Evolutionary conservation across 2,888 invertebrate species (phyloP), one percentile per base, ranked within the genome.

Genomic region (Sisyra terminalis): DNA sequence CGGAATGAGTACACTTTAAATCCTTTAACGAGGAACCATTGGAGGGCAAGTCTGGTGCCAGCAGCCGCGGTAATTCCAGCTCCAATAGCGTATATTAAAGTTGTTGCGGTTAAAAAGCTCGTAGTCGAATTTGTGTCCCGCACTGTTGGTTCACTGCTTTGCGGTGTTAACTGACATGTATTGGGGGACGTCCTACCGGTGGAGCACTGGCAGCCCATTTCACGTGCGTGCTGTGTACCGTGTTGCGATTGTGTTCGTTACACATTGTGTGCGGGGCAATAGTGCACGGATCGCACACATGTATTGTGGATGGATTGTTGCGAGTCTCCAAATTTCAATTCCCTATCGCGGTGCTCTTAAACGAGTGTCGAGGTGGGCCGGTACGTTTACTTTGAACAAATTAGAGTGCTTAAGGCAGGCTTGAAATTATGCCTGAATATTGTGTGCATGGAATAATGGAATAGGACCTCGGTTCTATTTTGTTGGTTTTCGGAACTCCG

Each of bases 11-110:
- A n/a, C n/a, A n/a, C n/a, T 66, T 68, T 69, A 68, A 61, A 63
- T 64, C 44, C 47, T 46, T 37, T n/a, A n/a, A n/a, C n/a, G 47
- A 29, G 47, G 47, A 48, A 48, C 24, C 46, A 46, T 45, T 50
- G 46, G 46, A 50, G 47, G 71, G 71, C 68, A 73, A 73, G 70
- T 72, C 72, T 70, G 69, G 70, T 74, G 75, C 73, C 73, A 75
- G 72, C 73, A 74, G 73, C 72, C 70, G 72, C 73, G 72, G 73
- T 74, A 75, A 75, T 69, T 73, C 73, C 73, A 75, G 73, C 73
- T 74, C 71, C 67, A 67, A 68, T 65, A 70, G 69, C 67, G 69
- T 72, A 73, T 75, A 75, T 71, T 73, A 72, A 73, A 70, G 69
- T 74, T 77, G 73, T 70, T 75, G 73, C 71, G 68, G 68, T 71